A percentile compares a stretch with the other conserved stretches of the same genome.
Conservation (phyloP, 2,797 vertebrate species). For the Darevskia mixta region DNA sequence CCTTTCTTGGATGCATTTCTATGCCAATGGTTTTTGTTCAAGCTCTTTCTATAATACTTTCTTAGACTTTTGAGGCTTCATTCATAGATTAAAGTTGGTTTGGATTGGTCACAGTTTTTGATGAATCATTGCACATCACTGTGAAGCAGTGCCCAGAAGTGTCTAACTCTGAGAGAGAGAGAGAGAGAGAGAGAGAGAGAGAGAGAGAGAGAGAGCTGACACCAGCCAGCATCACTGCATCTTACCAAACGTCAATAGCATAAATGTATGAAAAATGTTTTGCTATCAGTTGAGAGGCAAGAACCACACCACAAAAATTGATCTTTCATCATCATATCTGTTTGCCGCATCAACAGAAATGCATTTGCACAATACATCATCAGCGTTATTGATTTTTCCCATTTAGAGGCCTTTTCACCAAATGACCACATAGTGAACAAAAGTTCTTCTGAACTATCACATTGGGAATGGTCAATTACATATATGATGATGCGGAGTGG, state of each 20-base stretch:
- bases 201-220: slow-evolving; percentile 40
- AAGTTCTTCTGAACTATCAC: slow-evolving; percentile 59
- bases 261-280: slow-evolving; percentile 64
- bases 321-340: slow-evolving; percentile 67
- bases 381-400: slow-evolving; percentile 62
- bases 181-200: not conserved
- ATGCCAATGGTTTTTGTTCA: slow-evolving; percentile 30
- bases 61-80: slow-evolving; percentile 39
- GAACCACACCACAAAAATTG: slow-evolving; percentile 65
- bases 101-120: slow-evolving; percentile 42
- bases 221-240: not conserved
- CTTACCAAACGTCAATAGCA: slow-evolving; percentile 35
- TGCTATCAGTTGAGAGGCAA: slow-evolving; percentile 61
- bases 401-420: slow-evolving; percentile 70
- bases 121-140: slow-evolving; percentile 24
- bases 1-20: slow-evolving; percentile 22
- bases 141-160: slow-evolving; percentile 10
- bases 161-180: slow-evolving; percentile 18
- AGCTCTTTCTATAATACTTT: slow-evolving; percentile 21
- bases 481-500: slow-evolving; percentile 60
- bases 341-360: slow-evolving; percentile 63
- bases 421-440: slow-evolving; percentile 62
- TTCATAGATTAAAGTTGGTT: slow-evolving; percentile 53
- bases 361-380: slow-evolving; percentile 57
- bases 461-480: slow-evolving; percentile 70